A percentile compares a stretch with the other conserved stretches of the same genome.
These are phyloP conservation scores for Callinectes sapidus DNA, from an alignment of 2,888 invertebrate species.

Conservation along the genomic window DNA sequence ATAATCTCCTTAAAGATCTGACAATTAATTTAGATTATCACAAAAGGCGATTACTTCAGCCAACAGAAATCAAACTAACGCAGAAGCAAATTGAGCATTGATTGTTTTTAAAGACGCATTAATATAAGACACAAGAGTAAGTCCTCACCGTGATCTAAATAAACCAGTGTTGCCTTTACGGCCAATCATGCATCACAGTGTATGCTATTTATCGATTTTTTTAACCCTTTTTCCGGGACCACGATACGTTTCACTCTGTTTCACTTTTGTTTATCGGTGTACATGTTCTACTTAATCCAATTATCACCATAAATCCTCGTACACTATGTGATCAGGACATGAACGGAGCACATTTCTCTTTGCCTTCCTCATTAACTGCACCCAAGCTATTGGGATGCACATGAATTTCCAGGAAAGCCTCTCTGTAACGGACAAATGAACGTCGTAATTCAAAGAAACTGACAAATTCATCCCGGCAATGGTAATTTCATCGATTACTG, in stretches of 20 bases:
- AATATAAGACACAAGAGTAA: background rate
- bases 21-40: background rate
- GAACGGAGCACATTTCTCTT: slow-evolving; percentile 10
- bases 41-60: background rate
- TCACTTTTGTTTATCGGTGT: background rate
- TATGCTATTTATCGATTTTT: background rate
- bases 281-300: background rate
- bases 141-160: background rate
- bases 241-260: background rate
- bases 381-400: slow-evolving; percentile 22
- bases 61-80: background rate
- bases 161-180: background rate
- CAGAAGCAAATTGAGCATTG: background rate
- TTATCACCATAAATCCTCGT: background rate
- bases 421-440: slow-evolving; percentile 7
- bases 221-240: background rate
- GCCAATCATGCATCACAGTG: background rate
- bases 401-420: slow-evolving; percentile 8
- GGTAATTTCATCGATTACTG: slow-evolving; percentile 21
- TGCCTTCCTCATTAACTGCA: slow-evolving; percentile 27
- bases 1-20: slow-evolving; percentile 9
- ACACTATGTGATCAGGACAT: background rate
- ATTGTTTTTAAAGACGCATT: background rate
- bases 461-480: slow-evolving; percentile 17
- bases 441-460: slow-evolving; percentile 29